Evolutionary conservation across 2,797 vertebrate species (phyloP), one percentile per base, ranked within the genome.

Genomic region (Hypotaenidia okinawae): DNA sequence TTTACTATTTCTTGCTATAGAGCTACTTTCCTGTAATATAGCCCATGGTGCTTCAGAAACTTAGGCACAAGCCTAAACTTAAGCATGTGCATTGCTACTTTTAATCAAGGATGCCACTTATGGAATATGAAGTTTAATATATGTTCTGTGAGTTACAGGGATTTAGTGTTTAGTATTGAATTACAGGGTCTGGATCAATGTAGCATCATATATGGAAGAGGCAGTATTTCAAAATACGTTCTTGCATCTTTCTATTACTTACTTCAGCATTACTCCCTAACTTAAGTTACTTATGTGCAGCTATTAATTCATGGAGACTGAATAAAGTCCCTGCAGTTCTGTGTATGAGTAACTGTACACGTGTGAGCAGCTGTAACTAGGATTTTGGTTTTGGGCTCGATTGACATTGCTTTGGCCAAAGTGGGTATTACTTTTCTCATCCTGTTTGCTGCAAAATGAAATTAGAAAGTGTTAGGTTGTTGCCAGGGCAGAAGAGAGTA

Each of bases 371-470:
- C 76, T 80, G 39, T 72, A 73, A 67, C 33, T 63, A 57, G 58
- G 28, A 70, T 84, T 96, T 88, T 78, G 57, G 51, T 91, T 87
- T 84, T 52, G 69, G 61, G 57, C 52, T 94, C 0, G 0, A 41
- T 3, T 84, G 63, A 43, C 67, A 82, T 10, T 37, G 14, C 61
- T 64, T 87, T 90, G 91, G 80, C 88, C 49, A 62, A 74, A 86
- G 18, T 27, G 54, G 37, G 59, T 89, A 86, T 94, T 91, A 80
- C 28, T 91, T 58, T 73, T 88, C 55, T 84, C 25, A 81, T 91
- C 69, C 76, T 86, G 22, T 91, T 96, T 88, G 70, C 74, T 91
- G 28, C 52, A 84, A 64, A 95, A 77, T 61, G 45, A 83, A 95
- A 92, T 57, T 90, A 90, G 63, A 94, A 94, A 88, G 49, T 58